phyloP scores from a whole-genome alignment of 2,888 invertebrate species.

The Cylindroiulus punctatus region DNA sequence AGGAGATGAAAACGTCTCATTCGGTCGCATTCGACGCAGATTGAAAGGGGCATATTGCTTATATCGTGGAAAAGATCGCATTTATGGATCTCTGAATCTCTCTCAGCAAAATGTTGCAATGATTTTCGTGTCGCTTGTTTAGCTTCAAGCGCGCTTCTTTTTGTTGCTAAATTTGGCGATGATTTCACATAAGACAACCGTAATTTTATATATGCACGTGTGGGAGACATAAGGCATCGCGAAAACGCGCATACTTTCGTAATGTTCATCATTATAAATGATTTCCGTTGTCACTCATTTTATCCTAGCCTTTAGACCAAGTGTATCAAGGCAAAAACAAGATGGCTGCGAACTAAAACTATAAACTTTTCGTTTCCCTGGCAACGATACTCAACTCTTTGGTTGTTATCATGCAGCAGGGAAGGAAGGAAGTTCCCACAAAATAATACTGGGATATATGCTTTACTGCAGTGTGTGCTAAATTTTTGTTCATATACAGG shows the following conservation, averaged over 20 bases:
- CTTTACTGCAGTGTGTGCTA: too few relatives aligned
- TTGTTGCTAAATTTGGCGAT: background rate
- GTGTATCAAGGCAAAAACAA: background rate
- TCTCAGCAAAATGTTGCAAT: background rate
- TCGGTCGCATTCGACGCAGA: background rate
- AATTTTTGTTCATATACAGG: too few relatives aligned
- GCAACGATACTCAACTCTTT: too few relatives aligned
- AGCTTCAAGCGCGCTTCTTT: background rate
- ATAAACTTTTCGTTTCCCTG: background rate
- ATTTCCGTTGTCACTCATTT: conserved; percentile 6
- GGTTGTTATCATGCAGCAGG: too few relatives aligned
- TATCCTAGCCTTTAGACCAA: too few relatives aligned
- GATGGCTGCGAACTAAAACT: background rate
- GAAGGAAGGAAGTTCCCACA: too few relatives aligned
- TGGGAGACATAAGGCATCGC: background rate
- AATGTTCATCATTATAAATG: background rate
- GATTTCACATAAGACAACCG: background rate
- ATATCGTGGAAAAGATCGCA: conserved; percentile 2
- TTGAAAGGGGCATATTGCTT: background rate
- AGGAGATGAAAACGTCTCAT: background rate
- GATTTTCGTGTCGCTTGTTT: background rate
- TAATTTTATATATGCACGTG: conserved; percentile 33
- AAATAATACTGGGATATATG: too few relatives aligned
- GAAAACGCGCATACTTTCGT: conserved; percentile 22
- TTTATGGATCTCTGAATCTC: background rate